These are phyloP conservation scores for Tarsius wallacei DNA, from an alignment of 2,797 vertebrate species.

Conservation along the genomic window DNA sequence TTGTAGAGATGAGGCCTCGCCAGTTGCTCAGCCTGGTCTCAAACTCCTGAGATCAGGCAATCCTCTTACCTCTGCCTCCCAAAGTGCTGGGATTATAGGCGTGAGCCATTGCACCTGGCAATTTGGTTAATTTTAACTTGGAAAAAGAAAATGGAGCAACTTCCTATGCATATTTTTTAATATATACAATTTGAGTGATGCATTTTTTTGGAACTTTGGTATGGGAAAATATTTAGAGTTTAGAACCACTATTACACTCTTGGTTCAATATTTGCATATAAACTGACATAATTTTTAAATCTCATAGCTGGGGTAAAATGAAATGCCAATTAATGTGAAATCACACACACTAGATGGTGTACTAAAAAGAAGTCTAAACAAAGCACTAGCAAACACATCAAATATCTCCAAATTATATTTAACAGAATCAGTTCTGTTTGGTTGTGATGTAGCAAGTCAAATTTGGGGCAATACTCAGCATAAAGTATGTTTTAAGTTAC, in stretches of 20 bases:
- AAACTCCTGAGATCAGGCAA: no score
- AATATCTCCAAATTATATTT: constrained; percentile 56
- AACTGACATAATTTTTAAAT: constrained; percentile 66
- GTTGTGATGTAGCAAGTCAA: background rate
- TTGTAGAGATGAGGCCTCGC: no score
- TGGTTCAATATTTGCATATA: constrained; percentile 69
- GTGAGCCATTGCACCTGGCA: no score
- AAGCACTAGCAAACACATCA: constrained; percentile 9
- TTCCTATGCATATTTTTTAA: background rate
- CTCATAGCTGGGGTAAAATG: constrained; percentile 38
- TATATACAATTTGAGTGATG: background rate
- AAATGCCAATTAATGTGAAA: constrained; percentile 66
- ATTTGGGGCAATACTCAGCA: constrained; percentile 19
- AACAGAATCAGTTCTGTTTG: constrained; percentile 24
- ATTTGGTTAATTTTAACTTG: constrained; percentile 5
- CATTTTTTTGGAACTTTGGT: background rate
- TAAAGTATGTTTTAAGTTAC: constrained; percentile 9
- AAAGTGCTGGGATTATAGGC: no score
- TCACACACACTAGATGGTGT: background rate
- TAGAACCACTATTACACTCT: constrained; percentile 8
- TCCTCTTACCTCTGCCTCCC: no score
- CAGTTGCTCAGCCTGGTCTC: no score
- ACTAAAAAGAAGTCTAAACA: constrained; percentile 55
- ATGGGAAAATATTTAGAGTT: background rate
- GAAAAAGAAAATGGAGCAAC: background rate